These are phyloP conservation scores for Ammodytes dubius DNA, from an alignment of 2,113 vertebrate genomes.

Conservation along the genomic window DNA sequence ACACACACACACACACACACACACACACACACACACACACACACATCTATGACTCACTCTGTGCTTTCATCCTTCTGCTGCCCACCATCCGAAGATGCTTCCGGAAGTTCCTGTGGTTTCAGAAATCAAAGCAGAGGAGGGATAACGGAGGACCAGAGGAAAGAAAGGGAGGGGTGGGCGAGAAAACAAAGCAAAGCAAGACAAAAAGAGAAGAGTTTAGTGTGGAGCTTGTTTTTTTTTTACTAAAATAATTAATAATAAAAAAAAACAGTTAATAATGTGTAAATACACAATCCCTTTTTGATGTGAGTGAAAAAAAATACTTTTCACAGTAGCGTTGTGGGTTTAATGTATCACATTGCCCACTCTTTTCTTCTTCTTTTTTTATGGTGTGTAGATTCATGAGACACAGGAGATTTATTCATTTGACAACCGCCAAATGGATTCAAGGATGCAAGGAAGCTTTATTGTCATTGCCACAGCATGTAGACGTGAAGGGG, in stretches of 20 bases:
- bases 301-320: slow-evolving; percentile 54
- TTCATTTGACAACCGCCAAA: slow-evolving; percentile 40
- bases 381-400: background rate
- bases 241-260: background rate
- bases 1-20: slow-evolving; percentile 34
- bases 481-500: no score
- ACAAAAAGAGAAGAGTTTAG: slow-evolving; percentile 50
- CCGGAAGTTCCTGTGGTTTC: slow-evolving; percentile 94
- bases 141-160: slow-evolving; percentile 51
- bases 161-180: slow-evolving; percentile 54
- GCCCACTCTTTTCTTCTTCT: slow-evolving; percentile 9
- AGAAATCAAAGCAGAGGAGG: slow-evolving; percentile 57
- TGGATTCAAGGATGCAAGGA: background rate
- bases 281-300: slow-evolving; percentile 54
- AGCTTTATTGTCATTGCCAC: no score
- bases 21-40: slow-evolving; percentile 33
- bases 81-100: slow-evolving; percentile 99
- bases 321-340: slow-evolving; percentile 14
- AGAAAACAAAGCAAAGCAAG: slow-evolving; percentile 48
- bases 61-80: slow-evolving; percentile 97
- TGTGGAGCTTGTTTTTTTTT: slow-evolving; percentile 34
- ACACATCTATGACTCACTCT: slow-evolving; percentile 90
- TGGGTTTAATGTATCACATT: slow-evolving; percentile 30
- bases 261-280: slow-evolving; percentile 53
- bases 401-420: slow-evolving; percentile 23